phyloP scores from a whole-genome alignment of 2,888 invertebrate genomes.

The Koerneria pararmatus region DNA sequence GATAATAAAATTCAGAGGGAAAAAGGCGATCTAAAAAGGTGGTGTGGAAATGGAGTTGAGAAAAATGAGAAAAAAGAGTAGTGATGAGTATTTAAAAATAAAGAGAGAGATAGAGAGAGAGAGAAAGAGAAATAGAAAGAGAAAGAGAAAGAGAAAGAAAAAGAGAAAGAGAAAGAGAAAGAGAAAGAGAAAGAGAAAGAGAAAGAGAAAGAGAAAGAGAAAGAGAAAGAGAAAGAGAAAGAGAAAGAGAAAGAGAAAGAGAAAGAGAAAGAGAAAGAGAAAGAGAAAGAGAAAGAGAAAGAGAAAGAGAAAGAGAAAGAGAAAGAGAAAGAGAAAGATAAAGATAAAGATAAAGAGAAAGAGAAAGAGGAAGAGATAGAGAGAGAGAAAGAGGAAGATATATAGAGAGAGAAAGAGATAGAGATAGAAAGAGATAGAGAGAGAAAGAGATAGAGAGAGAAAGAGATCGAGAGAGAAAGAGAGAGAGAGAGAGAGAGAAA shows the following conservation, averaged over 20 bases:
- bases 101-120: no score
- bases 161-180: background rate
- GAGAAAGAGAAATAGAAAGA: no score
- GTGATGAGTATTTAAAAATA: background rate
- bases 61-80: background rate
- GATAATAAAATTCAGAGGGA: background rate
- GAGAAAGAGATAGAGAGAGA: no score
- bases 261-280: background rate
- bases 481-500: background rate
- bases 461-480: no score
- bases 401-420: no score
- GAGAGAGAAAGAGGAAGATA: no score
- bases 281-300: background rate
- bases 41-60: conserved; percentile 90
- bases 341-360: no score
- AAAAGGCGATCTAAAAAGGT: conserved; percentile 68
- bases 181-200: background rate
- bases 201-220: background rate
- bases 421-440: no score
- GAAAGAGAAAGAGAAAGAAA: background rate
- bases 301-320: background rate
- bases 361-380: no score
- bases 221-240: background rate
- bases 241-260: background rate
- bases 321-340: background rate